Evolutionary conservation across 2,113 vertebrate genomes (phyloP).

Genomic region (Petrocephalus microphthalmus): DNA sequence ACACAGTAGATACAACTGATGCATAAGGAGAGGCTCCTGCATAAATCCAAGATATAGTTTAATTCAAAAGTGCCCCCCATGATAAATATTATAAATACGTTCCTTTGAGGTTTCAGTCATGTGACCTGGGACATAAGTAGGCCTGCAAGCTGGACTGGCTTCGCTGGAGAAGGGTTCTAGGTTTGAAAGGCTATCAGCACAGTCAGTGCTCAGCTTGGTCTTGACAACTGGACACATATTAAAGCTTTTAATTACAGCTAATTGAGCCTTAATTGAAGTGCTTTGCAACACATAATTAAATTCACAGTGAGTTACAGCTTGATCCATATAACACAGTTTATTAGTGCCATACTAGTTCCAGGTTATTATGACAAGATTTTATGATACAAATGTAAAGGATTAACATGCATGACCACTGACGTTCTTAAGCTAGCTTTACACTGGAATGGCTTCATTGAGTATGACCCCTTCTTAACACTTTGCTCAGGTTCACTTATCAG

Average conservation of each 20-base stretch:
- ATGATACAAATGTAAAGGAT: background rate
- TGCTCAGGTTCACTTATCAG: background rate
- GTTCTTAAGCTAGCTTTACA: background rate
- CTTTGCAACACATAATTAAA: background rate
- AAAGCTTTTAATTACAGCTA: background rate
- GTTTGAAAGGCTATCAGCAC: background rate
- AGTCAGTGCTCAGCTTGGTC: background rate
- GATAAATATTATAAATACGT: background rate
- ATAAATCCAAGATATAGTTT: background rate
- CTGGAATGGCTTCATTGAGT: background rate
- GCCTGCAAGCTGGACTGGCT: background rate
- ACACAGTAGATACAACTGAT: background rate
- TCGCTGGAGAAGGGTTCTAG: background rate
- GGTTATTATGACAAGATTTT: background rate
- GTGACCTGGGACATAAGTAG: background rate
- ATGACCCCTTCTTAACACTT: background rate
- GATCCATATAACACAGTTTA: background rate
- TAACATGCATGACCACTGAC: background rate
- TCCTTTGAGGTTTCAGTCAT: background rate
- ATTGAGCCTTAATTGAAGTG: constrained; percentile 1
- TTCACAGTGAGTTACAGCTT: background rate
- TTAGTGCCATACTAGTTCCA: background rate
- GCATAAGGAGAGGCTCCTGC: background rate
- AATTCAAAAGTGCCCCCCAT: background rate
- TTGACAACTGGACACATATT: background rate